A percentile compares a stretch with the other conserved stretches of the same genome.
Conservation (phyloP, 35 echinoderm and acorn worm genomes). For the Heliocidaris erythrogramma region DNA sequence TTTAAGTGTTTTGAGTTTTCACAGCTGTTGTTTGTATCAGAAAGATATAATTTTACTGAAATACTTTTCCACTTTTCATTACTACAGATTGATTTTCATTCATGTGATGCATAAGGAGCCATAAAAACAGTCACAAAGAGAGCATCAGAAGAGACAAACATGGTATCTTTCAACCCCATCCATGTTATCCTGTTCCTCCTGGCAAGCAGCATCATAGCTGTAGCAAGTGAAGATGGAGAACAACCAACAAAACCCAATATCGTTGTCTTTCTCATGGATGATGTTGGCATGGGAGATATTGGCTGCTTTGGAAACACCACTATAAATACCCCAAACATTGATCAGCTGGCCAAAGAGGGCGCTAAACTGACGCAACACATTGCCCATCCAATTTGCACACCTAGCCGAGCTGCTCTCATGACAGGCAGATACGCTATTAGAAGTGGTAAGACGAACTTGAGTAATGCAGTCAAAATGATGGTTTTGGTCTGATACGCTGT, state of each 20-base stretch:
- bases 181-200: conserved; percentile 17
- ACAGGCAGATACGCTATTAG: conserved; percentile 88
- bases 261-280: conserved; percentile 88
- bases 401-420: conserved; percentile 92
- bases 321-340: conserved; percentile 88
- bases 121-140: not conserved
- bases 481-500: no score
- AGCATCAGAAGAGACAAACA: not conserved
- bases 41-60: no score
- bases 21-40: no score
- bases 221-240: not conserved
- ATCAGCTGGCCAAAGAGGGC: conserved; percentile 78
- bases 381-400: conserved; percentile 86
- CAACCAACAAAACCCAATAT: conserved; percentile 65
- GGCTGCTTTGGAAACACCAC: conserved; percentile 95
- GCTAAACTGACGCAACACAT: conserved; percentile 90
- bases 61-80: not conserved
- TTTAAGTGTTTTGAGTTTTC: no score
- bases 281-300: conserved; percentile 95
- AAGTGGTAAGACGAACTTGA: conserved; percentile 67
- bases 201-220: not conserved
- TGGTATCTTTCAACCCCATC: not conserved
- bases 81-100: not conserved
- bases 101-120: not conserved
- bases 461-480: no score